Evolutionary conservation across 1,140 invertebrate species (phyloP), one percentile per base, ranked within the genome.

Genomic region (Atta cephalotes): DNA sequence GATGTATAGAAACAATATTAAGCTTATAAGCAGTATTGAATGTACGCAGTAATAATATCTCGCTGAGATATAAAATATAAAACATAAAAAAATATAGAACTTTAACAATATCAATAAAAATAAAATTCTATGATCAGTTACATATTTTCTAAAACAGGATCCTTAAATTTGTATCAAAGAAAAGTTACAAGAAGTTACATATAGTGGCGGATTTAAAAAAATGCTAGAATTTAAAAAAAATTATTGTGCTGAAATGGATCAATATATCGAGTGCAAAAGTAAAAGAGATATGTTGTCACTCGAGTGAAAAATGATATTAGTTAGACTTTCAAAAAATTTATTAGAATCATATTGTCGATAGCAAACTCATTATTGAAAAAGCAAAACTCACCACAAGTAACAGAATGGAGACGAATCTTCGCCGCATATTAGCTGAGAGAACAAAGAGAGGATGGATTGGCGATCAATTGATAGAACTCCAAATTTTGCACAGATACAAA

Each of bases 371-470:
- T 56, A 39, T 18, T 28, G 10, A 72, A 4, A 9, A 2, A 51
- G 10, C 9, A 72, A n/a, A 53, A 86, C 88, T 89, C 31, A 89
- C 88, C 82, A 60, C 53, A 31, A 81, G 9, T 6, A 35, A n/a
- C 25, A 86, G 56, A 4, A 84, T 28, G 7, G 39, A 84, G 39
- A 14, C 45, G 28, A 84, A n/a, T 84, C 56, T 49, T 28, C 70
- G 56, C 1, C 56, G 80, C 80, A 84, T 84, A 14, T 18, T 60
- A 28, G 14, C 0, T 2, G 35, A 28, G 25, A 49, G 18, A 72
- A 81, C 51, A 21, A 14, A 74, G 18, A 66, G 12, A 39, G 21
- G 21, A 16, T 6, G 45, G 18, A 80, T 45, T n/a, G 18, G 18
- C 18, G 3, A 53, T n/a, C 12, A 5, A 18, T 39, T 9, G 3